Evolutionary conservation across 2,888 invertebrate genomes (phyloP).

Genomic region (Sinhomidia bicolor): DNA sequence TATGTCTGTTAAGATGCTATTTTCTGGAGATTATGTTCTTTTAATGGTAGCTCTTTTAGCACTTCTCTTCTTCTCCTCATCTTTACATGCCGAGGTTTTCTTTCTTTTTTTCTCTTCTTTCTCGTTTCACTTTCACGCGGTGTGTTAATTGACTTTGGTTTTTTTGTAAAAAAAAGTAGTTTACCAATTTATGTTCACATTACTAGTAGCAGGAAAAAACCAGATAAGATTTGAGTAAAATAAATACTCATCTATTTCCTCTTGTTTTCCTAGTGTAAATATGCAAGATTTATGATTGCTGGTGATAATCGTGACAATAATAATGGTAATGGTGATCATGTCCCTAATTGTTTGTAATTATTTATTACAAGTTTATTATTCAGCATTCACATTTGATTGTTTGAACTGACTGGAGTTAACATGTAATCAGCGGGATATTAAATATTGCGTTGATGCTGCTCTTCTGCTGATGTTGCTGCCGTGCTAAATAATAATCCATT

Average conservation of each 20-base stretch:
- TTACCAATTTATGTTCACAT: no score
- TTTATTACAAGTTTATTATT: no score
- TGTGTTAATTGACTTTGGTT: background rate
- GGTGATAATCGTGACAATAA: no score
- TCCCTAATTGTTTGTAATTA: no score
- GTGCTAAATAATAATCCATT: no score
- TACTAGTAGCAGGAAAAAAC: no score
- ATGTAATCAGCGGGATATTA: conserved; percentile 26
- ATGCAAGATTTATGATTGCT: no score
- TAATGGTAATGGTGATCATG: no score
- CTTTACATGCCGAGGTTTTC: background rate
- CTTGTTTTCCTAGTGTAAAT: no score
- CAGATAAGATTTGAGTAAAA: no score
- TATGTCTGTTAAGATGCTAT: conserved; percentile 31
- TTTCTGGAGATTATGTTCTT: conserved; percentile 56
- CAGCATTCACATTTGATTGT: conserved; percentile 45
- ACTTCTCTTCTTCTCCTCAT: conserved; percentile 41
- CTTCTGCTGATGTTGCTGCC: no score
- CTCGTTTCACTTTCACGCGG: background rate
- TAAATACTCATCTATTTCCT: no score
- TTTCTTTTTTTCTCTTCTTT: conserved; percentile 10
- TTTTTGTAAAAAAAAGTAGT: background rate
- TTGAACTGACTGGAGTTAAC: background rate
- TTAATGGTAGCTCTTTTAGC: conserved; percentile 52
- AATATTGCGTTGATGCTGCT: background rate